These are phyloP conservation scores for Sebastes nivosus DNA, from an alignment of 2,797 vertebrate genomes.

Conservation along the genomic window DNA sequence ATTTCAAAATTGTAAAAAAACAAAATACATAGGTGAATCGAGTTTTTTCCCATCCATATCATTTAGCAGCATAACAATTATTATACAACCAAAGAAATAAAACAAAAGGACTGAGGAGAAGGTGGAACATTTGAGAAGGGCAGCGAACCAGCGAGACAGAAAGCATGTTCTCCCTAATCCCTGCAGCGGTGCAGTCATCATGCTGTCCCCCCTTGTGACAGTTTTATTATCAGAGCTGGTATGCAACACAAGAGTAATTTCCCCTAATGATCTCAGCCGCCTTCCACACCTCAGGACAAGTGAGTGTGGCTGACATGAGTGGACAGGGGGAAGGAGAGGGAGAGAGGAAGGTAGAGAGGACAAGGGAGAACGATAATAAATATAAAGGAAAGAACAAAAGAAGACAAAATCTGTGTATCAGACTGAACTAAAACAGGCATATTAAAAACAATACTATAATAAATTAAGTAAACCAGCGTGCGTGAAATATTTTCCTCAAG, in stretches of 20 bases:
- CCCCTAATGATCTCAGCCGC: slow-evolving; percentile 76
- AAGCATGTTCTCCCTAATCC: slow-evolving; percentile 32
- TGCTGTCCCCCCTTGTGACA: slow-evolving; percentile 66
- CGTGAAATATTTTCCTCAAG: neutral
- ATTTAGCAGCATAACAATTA: neutral
- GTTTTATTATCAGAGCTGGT: slow-evolving; percentile 80
- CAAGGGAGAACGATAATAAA: neutral
- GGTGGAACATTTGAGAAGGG: neutral
- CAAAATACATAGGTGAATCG: too few species aligned
- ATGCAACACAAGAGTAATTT: slow-evolving; percentile 76
- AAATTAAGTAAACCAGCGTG: neutral
- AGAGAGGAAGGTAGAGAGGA: too few species aligned
- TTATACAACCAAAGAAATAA: slow-evolving; percentile 1
- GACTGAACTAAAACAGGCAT: neutral
- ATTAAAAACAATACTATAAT: neutral
- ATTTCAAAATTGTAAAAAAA: too few species aligned
- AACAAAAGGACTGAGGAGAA: neutral
- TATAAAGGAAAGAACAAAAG: neutral
- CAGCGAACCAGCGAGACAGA: slow-evolving; percentile 1
- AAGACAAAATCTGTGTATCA: neutral
- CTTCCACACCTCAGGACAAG: slow-evolving; percentile 79
- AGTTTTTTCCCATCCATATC: too few species aligned
- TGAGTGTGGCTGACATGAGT: slow-evolving; percentile 80
- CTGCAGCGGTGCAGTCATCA: slow-evolving; percentile 45
- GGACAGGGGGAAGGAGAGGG: neutral